Percentiles rank a stretch among this genome's conserved stretches.
These are phyloP conservation scores for Phoenicopterus ruber DNA, from an alignment of 2,113 vertebrate genomes.

Conservation along the genomic window DNA sequence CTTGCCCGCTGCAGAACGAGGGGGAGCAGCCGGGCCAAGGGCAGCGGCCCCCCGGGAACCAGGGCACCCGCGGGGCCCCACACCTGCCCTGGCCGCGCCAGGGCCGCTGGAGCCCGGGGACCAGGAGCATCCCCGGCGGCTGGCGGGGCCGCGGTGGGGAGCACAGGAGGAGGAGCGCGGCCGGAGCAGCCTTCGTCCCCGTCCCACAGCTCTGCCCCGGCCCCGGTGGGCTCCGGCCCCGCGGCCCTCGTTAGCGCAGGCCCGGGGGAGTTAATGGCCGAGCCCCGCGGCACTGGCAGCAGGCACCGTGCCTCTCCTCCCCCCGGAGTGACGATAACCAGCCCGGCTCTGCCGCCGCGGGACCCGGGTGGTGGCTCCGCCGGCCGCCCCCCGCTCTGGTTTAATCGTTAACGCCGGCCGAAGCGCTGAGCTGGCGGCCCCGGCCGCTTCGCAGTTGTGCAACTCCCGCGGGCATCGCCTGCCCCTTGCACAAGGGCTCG, in stretches of 20 bases:
- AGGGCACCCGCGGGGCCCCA: neutral
- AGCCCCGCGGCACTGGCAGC: neutral
- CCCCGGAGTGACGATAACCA: neutral
- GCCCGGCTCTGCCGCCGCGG: neutral
- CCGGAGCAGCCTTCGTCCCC: neutral
- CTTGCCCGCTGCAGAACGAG: neutral
- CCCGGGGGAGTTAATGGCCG: neutral
- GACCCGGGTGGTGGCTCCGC: neutral
- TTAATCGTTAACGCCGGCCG: constrained; percentile 59
- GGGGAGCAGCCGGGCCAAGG: neutral
- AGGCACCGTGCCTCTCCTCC: neutral
- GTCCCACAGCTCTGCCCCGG: accelerated
- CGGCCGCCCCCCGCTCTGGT: neutral
- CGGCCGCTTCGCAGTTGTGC: neutral
- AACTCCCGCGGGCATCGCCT: neutral
- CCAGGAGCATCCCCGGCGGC: neutral
- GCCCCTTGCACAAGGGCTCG: neutral
- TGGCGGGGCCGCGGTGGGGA: accelerated
- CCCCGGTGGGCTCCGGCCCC: neutral
- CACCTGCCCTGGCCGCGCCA: neutral
- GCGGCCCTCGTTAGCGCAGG: neutral
- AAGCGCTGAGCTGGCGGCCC: constrained; percentile 7
- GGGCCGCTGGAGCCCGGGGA: too few species aligned
- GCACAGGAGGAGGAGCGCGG: neutral
- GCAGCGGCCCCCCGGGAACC: neutral